A percentile compares a stretch with the other conserved stretches of the same genome.
phyloP scores from a whole-genome alignment of 2,888 invertebrate species.

The Apotomis capreana region DNA sequence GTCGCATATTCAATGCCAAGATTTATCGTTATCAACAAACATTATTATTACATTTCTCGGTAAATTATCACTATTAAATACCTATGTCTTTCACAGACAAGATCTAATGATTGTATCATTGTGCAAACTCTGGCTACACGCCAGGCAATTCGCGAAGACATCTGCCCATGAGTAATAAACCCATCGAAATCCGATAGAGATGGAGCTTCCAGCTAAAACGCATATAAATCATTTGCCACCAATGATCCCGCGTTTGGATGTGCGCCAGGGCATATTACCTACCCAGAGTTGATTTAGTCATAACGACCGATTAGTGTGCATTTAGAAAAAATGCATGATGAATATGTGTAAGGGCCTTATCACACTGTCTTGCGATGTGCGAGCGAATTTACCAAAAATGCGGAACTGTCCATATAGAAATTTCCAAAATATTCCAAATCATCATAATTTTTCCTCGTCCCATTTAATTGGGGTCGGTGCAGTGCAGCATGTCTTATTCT shows the following conservation, averaged over 20 bases:
- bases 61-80: neutral
- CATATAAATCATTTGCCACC: conserved; percentile 21
- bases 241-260: conserved; percentile 18
- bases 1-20: too few species aligned
- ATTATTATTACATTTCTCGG: conserved; percentile 14
- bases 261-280: conserved; percentile 20
- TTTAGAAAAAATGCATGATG: neutral
- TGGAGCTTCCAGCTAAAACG: conserved; percentile 21
- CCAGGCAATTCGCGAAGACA: conserved; percentile 13
- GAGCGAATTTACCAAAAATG: too few species aligned
- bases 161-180: conserved; percentile 26
- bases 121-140: conserved; percentile 1
- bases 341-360: too few species aligned
- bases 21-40: neutral
- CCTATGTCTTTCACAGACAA: conserved; percentile 13
- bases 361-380: too few species aligned
- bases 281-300: conserved; percentile 24
- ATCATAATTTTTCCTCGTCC: too few species aligned
- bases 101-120: neutral
- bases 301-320: neutral
- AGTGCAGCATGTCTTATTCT: too few species aligned
- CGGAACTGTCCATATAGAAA: too few species aligned
- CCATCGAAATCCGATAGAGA: conserved; percentile 14
- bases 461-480: too few species aligned
- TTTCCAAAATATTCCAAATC: too few species aligned